These are phyloP conservation scores for Cremastobaeus sp. DNA, from an alignment of 2,888 invertebrate species.

Conservation along the genomic window DNA sequence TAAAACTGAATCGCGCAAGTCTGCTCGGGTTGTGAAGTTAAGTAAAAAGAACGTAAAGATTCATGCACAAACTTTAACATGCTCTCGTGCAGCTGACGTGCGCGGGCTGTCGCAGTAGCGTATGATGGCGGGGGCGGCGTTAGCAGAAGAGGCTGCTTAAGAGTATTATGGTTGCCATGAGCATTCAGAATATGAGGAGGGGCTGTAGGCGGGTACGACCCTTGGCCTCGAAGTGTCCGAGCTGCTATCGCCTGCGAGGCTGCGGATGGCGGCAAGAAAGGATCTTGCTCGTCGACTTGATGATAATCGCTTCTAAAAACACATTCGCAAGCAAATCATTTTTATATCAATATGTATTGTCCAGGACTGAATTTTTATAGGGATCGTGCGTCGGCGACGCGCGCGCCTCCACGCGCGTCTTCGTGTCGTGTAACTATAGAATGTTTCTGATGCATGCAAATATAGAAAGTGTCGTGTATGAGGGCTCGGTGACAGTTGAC, in stretches of 20 bases:
- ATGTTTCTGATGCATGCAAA: slow-evolving; percentile 23
- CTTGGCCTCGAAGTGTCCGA: slow-evolving; percentile 84
- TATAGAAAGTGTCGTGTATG: slow-evolving; percentile 24
- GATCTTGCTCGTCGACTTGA: slow-evolving; percentile 91
- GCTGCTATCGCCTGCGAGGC: slow-evolving; percentile 82
- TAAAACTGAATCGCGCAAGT: slow-evolving; percentile 18
- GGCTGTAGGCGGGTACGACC: slow-evolving; percentile 85
- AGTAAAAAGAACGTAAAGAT: slow-evolving; percentile 63
- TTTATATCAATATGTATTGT: slow-evolving; percentile 54
- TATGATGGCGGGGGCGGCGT: slow-evolving; percentile 82
- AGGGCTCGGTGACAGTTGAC: no score
- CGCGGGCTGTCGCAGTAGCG: slow-evolving; percentile 80
- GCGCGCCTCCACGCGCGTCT: slow-evolving; percentile 29
- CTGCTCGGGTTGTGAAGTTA: slow-evolving; percentile 39
- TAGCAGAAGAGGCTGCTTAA: slow-evolving; percentile 79
- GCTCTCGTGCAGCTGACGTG: slow-evolving; percentile 79
- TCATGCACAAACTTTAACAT: slow-evolving; percentile 80
- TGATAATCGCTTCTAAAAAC: slow-evolving; percentile 85
- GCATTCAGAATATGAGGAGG: slow-evolving; percentile 79
- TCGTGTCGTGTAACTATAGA: not conserved
- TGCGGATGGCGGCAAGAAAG: slow-evolving; percentile 84
- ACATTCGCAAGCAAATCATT: slow-evolving; percentile 60
- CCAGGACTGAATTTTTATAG: slow-evolving; percentile 41
- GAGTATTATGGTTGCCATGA: slow-evolving; percentile 81
- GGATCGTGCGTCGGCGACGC: slow-evolving; percentile 53